phyloP scores from a whole-genome alignment of 2,888 invertebrate species.

The Hyles lineata region DNA sequence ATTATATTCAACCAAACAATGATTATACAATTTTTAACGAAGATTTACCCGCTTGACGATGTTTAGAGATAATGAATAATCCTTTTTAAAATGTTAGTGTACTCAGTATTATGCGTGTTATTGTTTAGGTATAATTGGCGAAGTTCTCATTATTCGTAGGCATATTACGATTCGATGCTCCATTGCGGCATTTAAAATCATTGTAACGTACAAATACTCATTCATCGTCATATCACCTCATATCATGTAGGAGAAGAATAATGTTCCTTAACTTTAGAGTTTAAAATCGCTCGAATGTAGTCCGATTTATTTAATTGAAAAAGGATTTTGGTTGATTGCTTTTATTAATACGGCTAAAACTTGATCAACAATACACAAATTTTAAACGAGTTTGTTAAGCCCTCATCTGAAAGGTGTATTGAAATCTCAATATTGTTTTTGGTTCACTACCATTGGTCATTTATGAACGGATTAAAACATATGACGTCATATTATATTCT shows the following conservation, averaged over 20 bases:
- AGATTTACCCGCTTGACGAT: constrained; percentile 57
- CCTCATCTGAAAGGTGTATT: background rate
- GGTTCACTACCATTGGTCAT: background rate
- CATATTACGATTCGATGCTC: constrained; percentile 25
- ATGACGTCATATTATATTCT: constrained; percentile 33
- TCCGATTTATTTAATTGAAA: background rate
- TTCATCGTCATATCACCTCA: constrained; percentile 82
- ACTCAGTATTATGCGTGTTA: constrained; percentile 56
- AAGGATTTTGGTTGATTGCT: background rate
- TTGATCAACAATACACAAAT: background rate
- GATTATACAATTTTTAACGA: constrained; percentile 55
- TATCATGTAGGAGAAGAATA: constrained; percentile 58
- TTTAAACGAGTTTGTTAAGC: background rate
- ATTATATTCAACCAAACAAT: constrained; percentile 52
- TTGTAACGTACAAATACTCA: constrained; percentile 71
- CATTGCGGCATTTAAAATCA: constrained; percentile 44
- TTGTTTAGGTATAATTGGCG: constrained; percentile 37
- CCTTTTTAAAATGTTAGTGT: constrained; percentile 44
- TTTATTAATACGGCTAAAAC: background rate
- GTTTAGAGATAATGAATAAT: constrained; percentile 55
- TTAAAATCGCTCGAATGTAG: constrained; percentile 36
- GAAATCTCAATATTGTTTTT: background rate
- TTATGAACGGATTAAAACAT: background rate
- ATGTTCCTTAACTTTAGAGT: constrained; percentile 47
- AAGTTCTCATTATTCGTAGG: constrained; percentile 6